A percentile compares a stretch with the other conserved stretches of the same genome.
These are phyloP conservation scores for Platalea minor DNA, from an alignment of 2,797 vertebrate genomes.

Conservation along the genomic window DNA sequence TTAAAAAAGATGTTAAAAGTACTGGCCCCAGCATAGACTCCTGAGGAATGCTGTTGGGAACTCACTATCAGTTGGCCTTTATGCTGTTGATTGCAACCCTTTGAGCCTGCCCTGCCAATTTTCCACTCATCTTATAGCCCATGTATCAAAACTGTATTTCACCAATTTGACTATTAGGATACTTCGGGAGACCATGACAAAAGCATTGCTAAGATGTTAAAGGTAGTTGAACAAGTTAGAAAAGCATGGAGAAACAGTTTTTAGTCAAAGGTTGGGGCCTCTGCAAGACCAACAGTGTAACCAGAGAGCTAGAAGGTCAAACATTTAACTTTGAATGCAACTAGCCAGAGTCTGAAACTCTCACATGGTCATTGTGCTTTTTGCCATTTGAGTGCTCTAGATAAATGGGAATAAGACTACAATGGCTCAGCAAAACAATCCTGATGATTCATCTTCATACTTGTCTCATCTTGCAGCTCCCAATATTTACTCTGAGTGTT, in stretches of 20 bases:
- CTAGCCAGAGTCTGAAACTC: neutral
- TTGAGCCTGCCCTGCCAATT: neutral
- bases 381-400: neutral
- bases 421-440: slow-evolving; percentile 17
- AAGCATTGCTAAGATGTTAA: neutral
- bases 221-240: neutral
- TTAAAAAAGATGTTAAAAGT: neutral
- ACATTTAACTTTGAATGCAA: neutral
- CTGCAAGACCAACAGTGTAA: neutral
- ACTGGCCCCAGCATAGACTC: neutral
- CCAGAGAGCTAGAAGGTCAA: neutral
- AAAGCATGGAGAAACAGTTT: neutral
- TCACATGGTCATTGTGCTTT: neutral
- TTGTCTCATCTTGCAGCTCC: slow-evolving; percentile 29
- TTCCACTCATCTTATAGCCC: neutral
- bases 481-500: neutral
- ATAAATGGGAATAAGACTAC: neutral
- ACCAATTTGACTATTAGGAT: neutral
- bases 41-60: neutral
- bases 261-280: neutral
- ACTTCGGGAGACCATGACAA: neutral
- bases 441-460: slow-evolving; percentile 23
- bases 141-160: neutral
- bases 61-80: neutral
- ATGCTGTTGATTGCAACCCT: neutral